A percentile compares a stretch with the other conserved stretches of the same genome.
Conservation (phyloP, 2,888 invertebrate species). For the Trimorus sp. region DNA sequence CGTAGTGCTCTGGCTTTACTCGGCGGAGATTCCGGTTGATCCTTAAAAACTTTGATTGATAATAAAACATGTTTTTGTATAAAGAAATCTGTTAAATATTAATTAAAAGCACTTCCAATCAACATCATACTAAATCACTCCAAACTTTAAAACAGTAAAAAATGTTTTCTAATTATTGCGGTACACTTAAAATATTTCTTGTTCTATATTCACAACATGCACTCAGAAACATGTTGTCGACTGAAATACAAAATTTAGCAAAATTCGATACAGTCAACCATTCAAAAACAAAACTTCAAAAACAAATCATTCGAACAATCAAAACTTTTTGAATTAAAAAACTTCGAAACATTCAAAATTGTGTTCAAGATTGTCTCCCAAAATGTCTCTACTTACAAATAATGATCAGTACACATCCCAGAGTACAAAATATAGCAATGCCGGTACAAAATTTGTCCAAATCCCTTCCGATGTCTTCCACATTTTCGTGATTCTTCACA, state of each 20-base stretch:
- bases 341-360: too few species aligned
- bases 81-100: conserved; percentile 1
- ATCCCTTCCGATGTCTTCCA: conserved; percentile 59
- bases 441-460: conserved; percentile 42
- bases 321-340: too few species aligned
- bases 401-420: conserved; percentile 27
- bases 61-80: conserved; percentile 37
- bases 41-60: conserved; percentile 60
- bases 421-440: conserved; percentile 49
- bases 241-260: too few species aligned
- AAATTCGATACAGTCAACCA: too few species aligned
- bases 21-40: conserved; percentile 63
- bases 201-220: too few species aligned
- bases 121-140: background rate
- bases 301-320: too few species aligned
- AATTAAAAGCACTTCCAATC: background rate
- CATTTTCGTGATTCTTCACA: conserved; percentile 61
- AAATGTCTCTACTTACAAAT: too few species aligned
- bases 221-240: too few species aligned
- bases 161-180: too few species aligned
- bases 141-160: background rate
- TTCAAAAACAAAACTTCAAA: too few species aligned
- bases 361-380: too few species aligned
- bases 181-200: too few species aligned
- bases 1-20: conserved; percentile 62